These are phyloP conservation scores for Rhabdornis inornatus DNA, from an alignment of 2,113 vertebrate genomes.

Conservation along the genomic window DNA sequence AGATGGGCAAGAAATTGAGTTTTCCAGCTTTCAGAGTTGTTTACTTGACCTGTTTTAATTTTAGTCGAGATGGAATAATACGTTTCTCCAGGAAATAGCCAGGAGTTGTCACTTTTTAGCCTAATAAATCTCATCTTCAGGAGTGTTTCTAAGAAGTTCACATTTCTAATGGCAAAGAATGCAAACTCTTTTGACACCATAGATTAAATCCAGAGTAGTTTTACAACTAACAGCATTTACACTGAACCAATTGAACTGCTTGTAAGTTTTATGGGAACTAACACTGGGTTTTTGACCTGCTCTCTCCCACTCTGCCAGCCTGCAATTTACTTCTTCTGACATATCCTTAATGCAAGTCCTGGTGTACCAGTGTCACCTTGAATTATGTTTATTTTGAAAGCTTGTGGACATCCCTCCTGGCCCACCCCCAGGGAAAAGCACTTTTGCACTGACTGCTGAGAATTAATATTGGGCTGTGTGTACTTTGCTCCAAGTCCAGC, in stretches of 20 bases:
- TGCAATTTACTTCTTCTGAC: conserved; percentile 29
- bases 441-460: conserved; percentile 12
- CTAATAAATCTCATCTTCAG: conserved; percentile 17
- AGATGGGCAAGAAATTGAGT: conserved; percentile 69
- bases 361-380: conserved; percentile 40
- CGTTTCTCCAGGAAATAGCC: not conserved
- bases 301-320: not conserved
- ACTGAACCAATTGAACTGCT: not conserved
- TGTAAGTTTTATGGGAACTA: not conserved
- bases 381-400: conserved; percentile 55
- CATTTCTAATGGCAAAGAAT: not conserved
- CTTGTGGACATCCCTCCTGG: not conserved
- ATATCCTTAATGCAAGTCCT: conserved; percentile 24
- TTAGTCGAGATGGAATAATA: conserved; percentile 11
- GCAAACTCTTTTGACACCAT: not conserved
- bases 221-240: not conserved
- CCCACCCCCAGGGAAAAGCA: not conserved
- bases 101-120: not conserved
- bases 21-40: conserved; percentile 51
- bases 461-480: not conserved
- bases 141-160: not conserved
- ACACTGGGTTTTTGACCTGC: not conserved
- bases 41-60: conserved; percentile 52
- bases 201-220: not conserved
- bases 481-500: not conserved